Evolutionary conservation across 2,113 vertebrate genomes (phyloP).

Genomic region (Gobio gobio): DNA sequence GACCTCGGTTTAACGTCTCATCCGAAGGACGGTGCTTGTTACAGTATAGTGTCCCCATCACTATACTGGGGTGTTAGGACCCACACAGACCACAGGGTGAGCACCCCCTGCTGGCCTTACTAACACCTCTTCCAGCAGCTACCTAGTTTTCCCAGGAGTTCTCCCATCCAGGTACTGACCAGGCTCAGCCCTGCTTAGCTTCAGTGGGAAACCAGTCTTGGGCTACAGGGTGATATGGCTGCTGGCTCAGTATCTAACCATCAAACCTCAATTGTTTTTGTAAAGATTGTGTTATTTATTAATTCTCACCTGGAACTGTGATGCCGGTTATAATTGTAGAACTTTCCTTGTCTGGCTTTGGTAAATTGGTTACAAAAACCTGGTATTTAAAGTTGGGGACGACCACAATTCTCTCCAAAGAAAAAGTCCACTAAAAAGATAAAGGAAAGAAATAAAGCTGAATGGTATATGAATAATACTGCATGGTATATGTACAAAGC

Average conservation of each 20-base stretch:
- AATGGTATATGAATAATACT: background rate
- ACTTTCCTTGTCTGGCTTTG: constrained; percentile 52
- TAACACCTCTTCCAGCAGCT: too few species aligned
- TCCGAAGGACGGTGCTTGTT: too few species aligned
- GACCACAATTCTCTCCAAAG: constrained; percentile 62
- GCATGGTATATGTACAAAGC: background rate
- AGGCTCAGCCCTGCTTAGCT: too few species aligned
- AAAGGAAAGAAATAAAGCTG: background rate
- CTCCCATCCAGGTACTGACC: too few species aligned
- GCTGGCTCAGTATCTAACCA: background rate
- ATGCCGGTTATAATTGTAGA: constrained; percentile 29
- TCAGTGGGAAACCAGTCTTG: too few species aligned
- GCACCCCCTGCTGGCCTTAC: too few species aligned
- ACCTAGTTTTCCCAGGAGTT: too few species aligned
- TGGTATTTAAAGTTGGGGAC: constrained; percentile 63
- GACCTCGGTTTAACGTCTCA: too few species aligned
- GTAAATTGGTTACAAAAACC: constrained; percentile 69
- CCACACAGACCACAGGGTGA: too few species aligned
- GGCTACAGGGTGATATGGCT: too few species aligned
- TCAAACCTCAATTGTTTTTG: background rate
- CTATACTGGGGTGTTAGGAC: too few species aligned
- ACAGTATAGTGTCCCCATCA: too few species aligned
- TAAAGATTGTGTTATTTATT: background rate
- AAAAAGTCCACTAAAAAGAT: constrained; percentile 71
- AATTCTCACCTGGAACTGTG: constrained; percentile 66